Evolutionary conservation across 2,113 vertebrate genomes (phyloP).

Genomic region (Setophaga coronata): DNA sequence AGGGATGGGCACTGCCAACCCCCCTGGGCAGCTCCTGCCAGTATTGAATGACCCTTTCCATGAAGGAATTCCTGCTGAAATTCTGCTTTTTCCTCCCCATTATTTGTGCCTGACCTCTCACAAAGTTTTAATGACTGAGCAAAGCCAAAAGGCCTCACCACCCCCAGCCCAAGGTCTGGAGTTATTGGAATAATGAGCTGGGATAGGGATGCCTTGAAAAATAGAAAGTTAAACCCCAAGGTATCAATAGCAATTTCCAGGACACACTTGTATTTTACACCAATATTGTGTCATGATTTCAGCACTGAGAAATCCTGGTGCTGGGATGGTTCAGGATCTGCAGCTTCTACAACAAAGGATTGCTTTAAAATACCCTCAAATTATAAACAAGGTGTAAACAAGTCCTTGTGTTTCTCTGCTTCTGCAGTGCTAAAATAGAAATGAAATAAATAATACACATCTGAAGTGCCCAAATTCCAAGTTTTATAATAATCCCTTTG

Average conservation of each 20-base stretch:
- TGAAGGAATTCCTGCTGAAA: background rate
- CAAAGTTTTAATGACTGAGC: background rate
- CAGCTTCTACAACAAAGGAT: background rate
- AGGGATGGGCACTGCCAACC: background rate
- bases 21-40: background rate
- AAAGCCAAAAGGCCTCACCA: background rate
- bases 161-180: background rate
- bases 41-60: background rate
- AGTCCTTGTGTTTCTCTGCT: background rate
- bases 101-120: background rate
- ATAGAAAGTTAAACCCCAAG: no score
- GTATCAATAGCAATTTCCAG: no score
- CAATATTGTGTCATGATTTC: fast-evolving
- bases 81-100: background rate
- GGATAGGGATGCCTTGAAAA: no score
- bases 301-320: background rate
- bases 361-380: background rate
- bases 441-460: background rate
- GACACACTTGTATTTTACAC: background rate
- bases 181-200: fast-evolving
- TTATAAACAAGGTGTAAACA: fast-evolving
- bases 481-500: background rate
- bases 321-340: background rate
- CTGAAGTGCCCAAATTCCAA: background rate
- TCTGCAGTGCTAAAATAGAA: background rate